A percentile compares a stretch with the other conserved stretches of the same genome.
Conservation (phyloP, 1,140 invertebrate genomes). For the Calliopsis andreniformis region DNA sequence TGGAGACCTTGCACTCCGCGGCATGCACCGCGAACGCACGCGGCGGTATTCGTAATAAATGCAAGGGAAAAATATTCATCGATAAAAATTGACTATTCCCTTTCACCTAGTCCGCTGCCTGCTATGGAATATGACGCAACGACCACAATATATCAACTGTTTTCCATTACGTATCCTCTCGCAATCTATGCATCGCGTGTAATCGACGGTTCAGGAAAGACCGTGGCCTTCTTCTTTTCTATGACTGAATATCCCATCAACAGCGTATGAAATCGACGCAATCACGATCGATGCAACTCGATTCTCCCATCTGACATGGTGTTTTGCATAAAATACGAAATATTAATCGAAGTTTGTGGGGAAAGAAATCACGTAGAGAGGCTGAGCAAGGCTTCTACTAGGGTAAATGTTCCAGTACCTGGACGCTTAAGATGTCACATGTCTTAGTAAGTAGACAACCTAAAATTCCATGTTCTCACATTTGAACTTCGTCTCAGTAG, state of each 20-base stretch:
- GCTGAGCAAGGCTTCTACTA: no score
- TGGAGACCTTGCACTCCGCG: conserved; percentile 37
- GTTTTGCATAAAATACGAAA: no score
- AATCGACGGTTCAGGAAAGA: conserved; percentile 35
- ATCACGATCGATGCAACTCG: conserved; percentile 36
- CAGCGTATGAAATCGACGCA: neutral
- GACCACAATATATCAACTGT: conserved; percentile 42
- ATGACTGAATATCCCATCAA: conserved; percentile 1
- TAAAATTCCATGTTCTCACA: no score
- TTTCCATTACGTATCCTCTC: conserved; percentile 53
- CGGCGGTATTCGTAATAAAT: conserved; percentile 20
- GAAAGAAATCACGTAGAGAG: no score
- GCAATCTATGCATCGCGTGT: conserved; percentile 38
- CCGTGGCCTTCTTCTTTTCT: neutral
- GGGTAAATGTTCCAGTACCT: no score
- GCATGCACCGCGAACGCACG: conserved; percentile 7
- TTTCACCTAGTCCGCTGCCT: conserved; percentile 50
- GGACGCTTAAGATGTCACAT: no score
- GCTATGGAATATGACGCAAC: conserved; percentile 51
- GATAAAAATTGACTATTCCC: conserved; percentile 61
- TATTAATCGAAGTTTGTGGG: no score
- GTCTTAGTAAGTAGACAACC: no score
- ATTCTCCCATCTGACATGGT: no score
- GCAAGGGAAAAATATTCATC: conserved; percentile 10
- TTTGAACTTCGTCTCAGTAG: no score